These are phyloP conservation scores for Chionodraco myersi DNA, from an alignment of 2,113 vertebrate genomes.

Conservation along the genomic window DNA sequence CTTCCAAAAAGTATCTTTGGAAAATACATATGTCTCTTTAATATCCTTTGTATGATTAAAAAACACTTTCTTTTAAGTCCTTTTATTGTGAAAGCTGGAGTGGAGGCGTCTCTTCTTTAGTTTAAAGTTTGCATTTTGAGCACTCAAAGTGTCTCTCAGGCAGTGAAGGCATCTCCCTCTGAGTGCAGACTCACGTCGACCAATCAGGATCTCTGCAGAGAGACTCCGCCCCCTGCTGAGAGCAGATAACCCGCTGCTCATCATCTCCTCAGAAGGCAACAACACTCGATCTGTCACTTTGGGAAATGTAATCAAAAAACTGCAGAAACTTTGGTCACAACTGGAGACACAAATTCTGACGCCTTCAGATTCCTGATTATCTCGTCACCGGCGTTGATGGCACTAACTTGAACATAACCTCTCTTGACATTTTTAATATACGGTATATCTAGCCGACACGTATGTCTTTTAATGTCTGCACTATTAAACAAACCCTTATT, in stretches of 20 bases:
- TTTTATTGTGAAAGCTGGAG: slow-evolving; percentile 13
- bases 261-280: slow-evolving; percentile 60
- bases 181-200: slow-evolving; percentile 51
- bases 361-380: slow-evolving; percentile 18
- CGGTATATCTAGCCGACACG: no score
- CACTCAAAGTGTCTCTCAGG: slow-evolving; percentile 24
- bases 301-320: slow-evolving; percentile 66
- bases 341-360: slow-evolving; percentile 38
- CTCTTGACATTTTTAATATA: neutral
- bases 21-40: neutral
- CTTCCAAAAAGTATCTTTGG: neutral
- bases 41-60: neutral
- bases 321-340: slow-evolving; percentile 44
- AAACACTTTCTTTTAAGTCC: neutral
- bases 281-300: slow-evolving; percentile 50
- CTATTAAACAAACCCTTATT: no score
- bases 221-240: slow-evolving; percentile 62
- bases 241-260: slow-evolving; percentile 66
- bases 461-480: no score
- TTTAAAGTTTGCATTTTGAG: slow-evolving; percentile 43
- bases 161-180: slow-evolving; percentile 55
- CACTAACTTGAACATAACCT: neutral
- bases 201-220: slow-evolving; percentile 65
- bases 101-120: slow-evolving; percentile 15
- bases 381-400: neutral